Percentiles rank a stretch among this genome's conserved stretches.
phyloP scores from a whole-genome alignment of 2,888 invertebrate species.

The Drosophila neutralis region DNA sequence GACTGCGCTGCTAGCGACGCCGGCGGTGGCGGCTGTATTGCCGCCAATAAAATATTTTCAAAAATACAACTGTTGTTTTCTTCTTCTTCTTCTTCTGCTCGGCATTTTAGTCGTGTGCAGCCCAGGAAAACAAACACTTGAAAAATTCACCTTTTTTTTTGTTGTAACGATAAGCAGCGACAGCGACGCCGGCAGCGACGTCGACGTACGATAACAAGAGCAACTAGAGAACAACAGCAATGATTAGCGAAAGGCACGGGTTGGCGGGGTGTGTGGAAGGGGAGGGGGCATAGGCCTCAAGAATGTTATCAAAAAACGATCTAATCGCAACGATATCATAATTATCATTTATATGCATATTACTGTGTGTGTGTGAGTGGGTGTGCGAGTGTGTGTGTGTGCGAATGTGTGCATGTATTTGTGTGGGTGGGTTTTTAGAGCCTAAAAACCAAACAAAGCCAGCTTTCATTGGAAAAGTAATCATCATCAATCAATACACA shows the following conservation, averaged over 20 bases:
- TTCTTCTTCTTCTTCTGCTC: constrained; percentile 2
- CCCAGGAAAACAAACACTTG: constrained; percentile 6
- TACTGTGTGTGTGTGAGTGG: neutral
- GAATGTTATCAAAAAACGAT: constrained; percentile 47
- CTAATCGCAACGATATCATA: constrained; percentile 56
- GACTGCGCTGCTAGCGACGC: constrained; percentile 12
- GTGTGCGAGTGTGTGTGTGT: neutral
- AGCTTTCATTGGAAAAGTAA: constrained; percentile 43
- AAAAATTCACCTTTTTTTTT: constrained; percentile 25
- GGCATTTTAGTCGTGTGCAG: constrained; percentile 29
- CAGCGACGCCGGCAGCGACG: constrained; percentile 32
- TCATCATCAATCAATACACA: constrained; percentile 58
- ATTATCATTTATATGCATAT: constrained; percentile 39
- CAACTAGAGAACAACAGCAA: constrained; percentile 10
- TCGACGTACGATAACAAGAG: constrained; percentile 47
- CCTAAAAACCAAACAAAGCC: constrained; percentile 2
- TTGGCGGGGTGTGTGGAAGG: too few relatives aligned
- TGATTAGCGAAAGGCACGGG: constrained; percentile 21
- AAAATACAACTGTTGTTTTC: constrained; percentile 54
- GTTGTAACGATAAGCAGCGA: constrained; percentile 46
- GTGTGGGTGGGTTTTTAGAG: neutral
- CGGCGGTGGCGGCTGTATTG: constrained; percentile 27
- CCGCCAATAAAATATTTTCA: constrained; percentile 69
- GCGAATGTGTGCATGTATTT: too few relatives aligned
- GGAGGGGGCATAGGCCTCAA: neutral